Conservation (phyloP, 1,140 invertebrate genomes). For the Leptonema lineaticorne region DNA sequence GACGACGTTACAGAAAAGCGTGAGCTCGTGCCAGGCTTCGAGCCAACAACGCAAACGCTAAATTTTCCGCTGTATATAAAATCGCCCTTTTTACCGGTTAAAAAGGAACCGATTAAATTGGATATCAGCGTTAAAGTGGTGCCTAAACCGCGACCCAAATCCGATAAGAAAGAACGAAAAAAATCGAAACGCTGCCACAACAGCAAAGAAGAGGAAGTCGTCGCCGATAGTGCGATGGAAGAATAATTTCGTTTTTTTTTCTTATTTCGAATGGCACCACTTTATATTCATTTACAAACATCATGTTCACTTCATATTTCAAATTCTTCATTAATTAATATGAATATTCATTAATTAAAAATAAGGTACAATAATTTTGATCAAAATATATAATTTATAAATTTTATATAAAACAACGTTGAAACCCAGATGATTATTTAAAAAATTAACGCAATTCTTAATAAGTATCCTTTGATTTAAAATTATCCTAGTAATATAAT, state of each 20-base stretch:
- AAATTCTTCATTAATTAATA: too few relatives aligned
- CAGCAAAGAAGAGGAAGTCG: background rate
- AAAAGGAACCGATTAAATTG: conserved; percentile 75
- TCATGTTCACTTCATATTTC: background rate
- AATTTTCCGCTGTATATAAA: conserved; percentile 60
- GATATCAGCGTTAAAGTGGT: conserved; percentile 77
- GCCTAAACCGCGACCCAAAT: conserved; percentile 60
- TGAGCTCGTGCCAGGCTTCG: too few relatives aligned
- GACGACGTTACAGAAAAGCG: background rate
- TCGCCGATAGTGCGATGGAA: conserved; percentile 32
- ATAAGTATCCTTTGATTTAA: too few relatives aligned
- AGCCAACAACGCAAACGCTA: conserved; percentile 50
- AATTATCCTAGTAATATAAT: too few relatives aligned
- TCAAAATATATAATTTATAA: too few relatives aligned
- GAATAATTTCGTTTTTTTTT: conserved; percentile 9
- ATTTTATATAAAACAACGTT: too few relatives aligned
- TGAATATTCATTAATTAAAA: too few relatives aligned
- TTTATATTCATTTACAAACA: background rate
- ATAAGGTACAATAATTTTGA: too few relatives aligned
- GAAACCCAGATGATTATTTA: too few relatives aligned
- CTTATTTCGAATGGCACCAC: background rate
- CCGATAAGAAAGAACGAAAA: conserved; percentile 49
- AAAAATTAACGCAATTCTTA: too few relatives aligned
- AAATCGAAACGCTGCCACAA: conserved; percentile 45
- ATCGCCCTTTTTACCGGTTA: conserved; percentile 67